These are phyloP conservation scores for Stegastes partitus DNA, from an alignment of 2,113 vertebrate species.

Conservation along the genomic window DNA sequence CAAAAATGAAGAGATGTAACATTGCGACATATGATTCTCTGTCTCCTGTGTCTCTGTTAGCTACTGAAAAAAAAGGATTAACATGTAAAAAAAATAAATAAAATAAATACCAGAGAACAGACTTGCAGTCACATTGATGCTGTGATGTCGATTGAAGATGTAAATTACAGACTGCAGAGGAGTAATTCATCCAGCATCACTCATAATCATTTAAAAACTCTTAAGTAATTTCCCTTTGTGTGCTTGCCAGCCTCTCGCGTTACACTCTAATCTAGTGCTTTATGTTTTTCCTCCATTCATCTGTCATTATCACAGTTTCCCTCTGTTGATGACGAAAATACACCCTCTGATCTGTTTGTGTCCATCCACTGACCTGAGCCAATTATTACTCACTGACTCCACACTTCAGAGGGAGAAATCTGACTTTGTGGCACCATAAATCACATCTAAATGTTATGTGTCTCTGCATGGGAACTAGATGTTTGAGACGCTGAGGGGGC, in stretches of 20 bases:
- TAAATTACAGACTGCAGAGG: not conserved
- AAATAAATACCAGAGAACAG: not conserved
- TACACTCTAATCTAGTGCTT: not conserved
- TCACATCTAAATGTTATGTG: constrained; percentile 31
- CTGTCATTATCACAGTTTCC: constrained; percentile 14
- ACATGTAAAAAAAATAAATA: too few relatives aligned
- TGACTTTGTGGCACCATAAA: constrained; percentile 60
- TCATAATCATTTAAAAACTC: not conserved
- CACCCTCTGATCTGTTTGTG: constrained; percentile 45
- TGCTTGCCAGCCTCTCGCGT: constrained; percentile 22
- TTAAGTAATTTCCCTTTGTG: constrained; percentile 5
- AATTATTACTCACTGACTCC: constrained; percentile 35
- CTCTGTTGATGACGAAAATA: constrained; percentile 32
- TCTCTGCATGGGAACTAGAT: constrained; percentile 45
- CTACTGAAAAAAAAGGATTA: too few relatives aligned
- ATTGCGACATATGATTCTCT: constrained; percentile 46
- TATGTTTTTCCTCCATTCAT: not conserved
- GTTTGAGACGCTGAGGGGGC: constrained; percentile 5
- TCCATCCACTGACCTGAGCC: constrained; percentile 26
- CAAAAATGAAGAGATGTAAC: constrained; percentile 54
- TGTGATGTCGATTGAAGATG: not conserved
- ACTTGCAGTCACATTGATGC: not conserved
- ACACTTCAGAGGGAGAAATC: constrained; percentile 58
- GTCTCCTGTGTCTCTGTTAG: constrained; percentile 31
- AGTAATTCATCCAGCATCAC: not conserved